phyloP scores from a whole-genome alignment of 2,113 vertebrate genomes.

The Vicugna pacos region DNA sequence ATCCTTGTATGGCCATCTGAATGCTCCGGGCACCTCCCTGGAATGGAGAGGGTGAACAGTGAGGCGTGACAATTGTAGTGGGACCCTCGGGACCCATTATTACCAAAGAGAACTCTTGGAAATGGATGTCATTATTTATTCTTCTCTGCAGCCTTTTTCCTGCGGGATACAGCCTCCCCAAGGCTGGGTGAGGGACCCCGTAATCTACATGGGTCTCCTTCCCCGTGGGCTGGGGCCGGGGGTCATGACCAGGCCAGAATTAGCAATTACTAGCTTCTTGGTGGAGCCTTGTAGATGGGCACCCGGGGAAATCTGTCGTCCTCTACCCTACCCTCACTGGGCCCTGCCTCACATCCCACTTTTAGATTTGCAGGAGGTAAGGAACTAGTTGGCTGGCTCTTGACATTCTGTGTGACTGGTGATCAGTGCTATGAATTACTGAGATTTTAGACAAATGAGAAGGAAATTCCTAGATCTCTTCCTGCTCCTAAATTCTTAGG shows the following conservation, averaged over 20 bases:
- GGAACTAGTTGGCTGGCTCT: neutral
- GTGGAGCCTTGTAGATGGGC: neutral
- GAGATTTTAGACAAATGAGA: conserved; percentile 23
- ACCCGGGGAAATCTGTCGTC: too few relatives aligned
- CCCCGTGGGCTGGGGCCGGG: neutral
- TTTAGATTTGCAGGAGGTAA: neutral
- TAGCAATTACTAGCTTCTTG: neutral
- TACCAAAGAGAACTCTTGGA: neutral
- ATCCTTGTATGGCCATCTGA: conserved; percentile 92
- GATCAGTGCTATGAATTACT: neutral
- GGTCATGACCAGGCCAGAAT: neutral
- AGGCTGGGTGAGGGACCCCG: rapidly evolving
- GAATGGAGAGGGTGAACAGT: neutral
- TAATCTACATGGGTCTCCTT: rapidly evolving
- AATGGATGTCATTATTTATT: neutral
- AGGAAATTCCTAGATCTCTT: neutral
- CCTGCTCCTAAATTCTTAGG: neutral
- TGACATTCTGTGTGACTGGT: neutral
- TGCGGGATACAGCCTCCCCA: too few relatives aligned
- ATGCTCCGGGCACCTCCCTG: conserved; percentile 89
- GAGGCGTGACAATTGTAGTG: neutral
- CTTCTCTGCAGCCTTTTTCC: neutral
- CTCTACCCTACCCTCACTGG: neutral
- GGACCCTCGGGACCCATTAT: rapidly evolving
- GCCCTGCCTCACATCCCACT: neutral